Evolutionary conservation across 2,888 invertebrate genomes (phyloP).

Genomic region (Uropetala carovei): DNA sequence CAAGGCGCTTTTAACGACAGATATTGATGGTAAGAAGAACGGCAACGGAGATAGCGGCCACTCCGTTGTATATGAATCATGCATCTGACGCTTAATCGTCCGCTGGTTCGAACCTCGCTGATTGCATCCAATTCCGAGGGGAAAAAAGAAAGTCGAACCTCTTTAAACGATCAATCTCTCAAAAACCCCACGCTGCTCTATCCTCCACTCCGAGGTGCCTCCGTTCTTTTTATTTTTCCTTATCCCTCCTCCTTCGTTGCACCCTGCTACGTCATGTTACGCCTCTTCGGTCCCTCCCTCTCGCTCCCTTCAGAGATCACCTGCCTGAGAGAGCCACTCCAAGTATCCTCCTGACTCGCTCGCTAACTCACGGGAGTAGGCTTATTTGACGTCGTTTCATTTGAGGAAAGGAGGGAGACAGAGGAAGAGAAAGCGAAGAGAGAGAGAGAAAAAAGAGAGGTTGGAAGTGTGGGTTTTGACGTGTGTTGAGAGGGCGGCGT

Average conservation of each 20-base stretch:
- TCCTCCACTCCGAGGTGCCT: background rate
- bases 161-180: background rate
- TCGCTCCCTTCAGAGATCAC: background rate
- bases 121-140: background rate
- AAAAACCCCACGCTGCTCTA: constrained; percentile 22
- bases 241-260: background rate
- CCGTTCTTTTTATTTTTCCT: background rate
- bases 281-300: background rate
- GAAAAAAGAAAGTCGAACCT: background rate
- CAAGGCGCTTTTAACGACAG: background rate
- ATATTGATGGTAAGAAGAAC: background rate
- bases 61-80: background rate
- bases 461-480: background rate
- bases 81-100: background rate
- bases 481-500: background rate
- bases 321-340: constrained; percentile 25
- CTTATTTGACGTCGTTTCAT: constrained; percentile 24
- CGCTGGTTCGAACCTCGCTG: background rate
- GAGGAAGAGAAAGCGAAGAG: background rate
- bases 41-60: background rate
- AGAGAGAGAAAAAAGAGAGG: background rate
- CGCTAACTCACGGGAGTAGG: constrained; percentile 32
- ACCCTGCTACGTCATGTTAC: constrained; percentile 20
- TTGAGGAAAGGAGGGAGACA: background rate
- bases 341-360: background rate